Conservation (phyloP, 2,888 invertebrate genomes). For the Philopedon plagiatum region DNA sequence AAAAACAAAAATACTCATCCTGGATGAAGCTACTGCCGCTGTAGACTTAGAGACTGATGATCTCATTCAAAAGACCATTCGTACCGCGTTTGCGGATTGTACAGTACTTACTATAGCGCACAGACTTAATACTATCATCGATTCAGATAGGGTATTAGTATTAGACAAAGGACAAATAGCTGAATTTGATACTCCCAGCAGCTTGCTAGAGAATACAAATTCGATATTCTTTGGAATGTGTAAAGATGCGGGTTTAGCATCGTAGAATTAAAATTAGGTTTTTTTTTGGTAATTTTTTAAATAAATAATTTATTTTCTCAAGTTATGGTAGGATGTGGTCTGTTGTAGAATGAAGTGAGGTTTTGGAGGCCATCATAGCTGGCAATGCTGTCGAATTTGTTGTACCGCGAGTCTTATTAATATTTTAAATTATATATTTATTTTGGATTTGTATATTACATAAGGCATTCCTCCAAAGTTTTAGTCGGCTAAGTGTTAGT, state of each 20-base stretch:
- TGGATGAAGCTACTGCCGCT: slow-evolving; percentile 93
- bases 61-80: slow-evolving; percentile 89
- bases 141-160: slow-evolving; percentile 64
- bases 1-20: slow-evolving; percentile 87
- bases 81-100: slow-evolving; percentile 69
- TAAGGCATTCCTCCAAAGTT: too few relatives aligned
- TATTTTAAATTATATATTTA: too few relatives aligned
- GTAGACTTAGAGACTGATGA: slow-evolving; percentile 94
- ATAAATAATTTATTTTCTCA: too few relatives aligned
- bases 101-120: slow-evolving; percentile 74
- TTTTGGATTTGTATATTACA: too few relatives aligned
- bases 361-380: too few relatives aligned
- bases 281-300: too few relatives aligned
- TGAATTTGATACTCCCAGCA: slow-evolving; percentile 64
- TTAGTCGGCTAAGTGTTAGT: too few relatives aligned
- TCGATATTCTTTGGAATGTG: slow-evolving; percentile 69
- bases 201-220: slow-evolving; percentile 58
- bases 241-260: slow-evolving; percentile 65
- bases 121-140: slow-evolving; percentile 69
- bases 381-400: too few relatives aligned
- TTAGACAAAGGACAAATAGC: slow-evolving; percentile 64
- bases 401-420: too few relatives aligned
- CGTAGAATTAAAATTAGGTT: too few relatives aligned
- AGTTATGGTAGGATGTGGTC: too few relatives aligned
- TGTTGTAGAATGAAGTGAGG: too few relatives aligned